Evolutionary conservation across 2,797 vertebrate species (phyloP), one percentile per base, ranked within the genome.

Genomic region (Salmo trutta): DNA sequence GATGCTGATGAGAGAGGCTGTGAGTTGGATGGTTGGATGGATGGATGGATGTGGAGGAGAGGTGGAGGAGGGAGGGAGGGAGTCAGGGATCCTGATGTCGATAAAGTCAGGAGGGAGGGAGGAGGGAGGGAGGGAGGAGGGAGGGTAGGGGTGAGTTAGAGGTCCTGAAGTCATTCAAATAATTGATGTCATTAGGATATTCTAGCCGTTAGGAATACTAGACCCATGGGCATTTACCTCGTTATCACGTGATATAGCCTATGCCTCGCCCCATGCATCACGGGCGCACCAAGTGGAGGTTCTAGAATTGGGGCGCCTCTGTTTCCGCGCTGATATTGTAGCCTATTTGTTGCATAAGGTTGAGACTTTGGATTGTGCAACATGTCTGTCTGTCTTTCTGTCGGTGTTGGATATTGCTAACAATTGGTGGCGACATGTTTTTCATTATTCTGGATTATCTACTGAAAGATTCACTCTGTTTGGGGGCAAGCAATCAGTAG

Each of bases 1-100:
- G 62, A 67, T 51, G n/a, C 51, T 27, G 47, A 15, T 21, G 41
- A 52, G 19, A n/a, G 1, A 10, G 52, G 75, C 79, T 83, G 86
- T 7, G 12, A 73, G 80, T 70, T 31, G 29, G 19, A 77, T 82
- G 80, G 24, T 12, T 65, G 24, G 62, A 24, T 24, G 24, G 24
- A 66, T 68, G 75, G 69, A 41, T 82, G 84, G 77, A 56, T 77
- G 78, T 54, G 52, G 77, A 74, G 78, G 73, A 75, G 84, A 81
- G 74, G 59, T 53, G 71, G 41, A 47, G 56, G 54, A 15, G 19
- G 0, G 53, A 36, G 53, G 53, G 53, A 19, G 19, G 53, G 19
- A 56, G 17, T 56, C 15, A 19, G 53, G 4, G 19, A 4, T 56
- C 53, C 4, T 56, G 4, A 56, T n/a, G 17, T n/a, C 31, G 1